Conservation (phyloP, 2,888 invertebrate species). For the Athetis lepigone region DNA sequence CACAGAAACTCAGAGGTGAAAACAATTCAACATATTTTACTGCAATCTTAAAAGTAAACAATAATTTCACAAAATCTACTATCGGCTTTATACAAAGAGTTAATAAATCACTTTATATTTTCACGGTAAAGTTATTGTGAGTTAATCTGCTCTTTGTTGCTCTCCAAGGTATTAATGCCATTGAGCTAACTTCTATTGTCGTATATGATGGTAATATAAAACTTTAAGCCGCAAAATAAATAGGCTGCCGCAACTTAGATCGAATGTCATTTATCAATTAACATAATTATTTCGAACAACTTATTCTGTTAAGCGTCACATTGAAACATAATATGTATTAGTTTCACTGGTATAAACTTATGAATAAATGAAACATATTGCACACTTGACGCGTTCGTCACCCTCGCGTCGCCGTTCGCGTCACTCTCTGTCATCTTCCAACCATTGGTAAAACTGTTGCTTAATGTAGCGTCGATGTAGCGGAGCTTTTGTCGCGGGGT, state of each 20-base stretch:
- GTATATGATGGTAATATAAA: slow-evolving; percentile 32
- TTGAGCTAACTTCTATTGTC: slow-evolving; percentile 10
- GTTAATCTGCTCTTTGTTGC: slow-evolving; percentile 11
- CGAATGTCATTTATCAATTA: slow-evolving; percentile 52
- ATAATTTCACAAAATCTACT: background rate
- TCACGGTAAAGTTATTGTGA: background rate
- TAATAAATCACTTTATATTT: slow-evolving; percentile 24
- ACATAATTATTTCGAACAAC: slow-evolving; percentile 59
- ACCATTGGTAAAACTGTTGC: slow-evolving; percentile 56
- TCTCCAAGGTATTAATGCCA: slow-evolving; percentile 16
- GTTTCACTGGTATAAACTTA: slow-evolving; percentile 54
- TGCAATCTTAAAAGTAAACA: background rate
- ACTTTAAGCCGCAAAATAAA: slow-evolving; percentile 43
- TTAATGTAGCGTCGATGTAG: slow-evolving; percentile 57
- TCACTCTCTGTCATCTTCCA: slow-evolving; percentile 54
- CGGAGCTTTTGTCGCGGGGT: slow-evolving; percentile 58
- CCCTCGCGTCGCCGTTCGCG: slow-evolving; percentile 55
- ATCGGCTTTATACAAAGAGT: background rate
- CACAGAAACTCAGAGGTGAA: too few species aligned
- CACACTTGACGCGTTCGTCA: slow-evolving; percentile 57
- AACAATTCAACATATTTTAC: background rate
- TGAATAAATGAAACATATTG: slow-evolving; percentile 60
- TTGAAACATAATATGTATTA: slow-evolving; percentile 61
- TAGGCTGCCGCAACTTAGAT: slow-evolving; percentile 47
- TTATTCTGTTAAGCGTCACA: slow-evolving; percentile 55